Base-by-base conservation (phyloP, 2,797 vertebrate species). In the Argya squamiceps region DNA sequence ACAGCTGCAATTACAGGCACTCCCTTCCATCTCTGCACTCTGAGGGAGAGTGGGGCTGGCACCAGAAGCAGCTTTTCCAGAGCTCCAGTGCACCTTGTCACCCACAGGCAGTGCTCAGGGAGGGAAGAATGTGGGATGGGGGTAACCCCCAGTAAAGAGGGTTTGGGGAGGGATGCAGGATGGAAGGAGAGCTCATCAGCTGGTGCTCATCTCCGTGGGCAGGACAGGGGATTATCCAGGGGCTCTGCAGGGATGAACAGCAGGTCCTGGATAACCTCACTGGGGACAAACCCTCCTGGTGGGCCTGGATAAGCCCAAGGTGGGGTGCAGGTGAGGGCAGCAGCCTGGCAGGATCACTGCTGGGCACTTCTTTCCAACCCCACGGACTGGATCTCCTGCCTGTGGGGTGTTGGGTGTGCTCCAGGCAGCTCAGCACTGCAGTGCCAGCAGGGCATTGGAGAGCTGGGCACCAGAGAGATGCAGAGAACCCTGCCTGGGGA, bases 1-100 rank as follows among this genome's bases (percentile, higher is more conserved):
- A 95, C 93, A 97, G 85, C 77, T 34, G 83, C 94, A 94, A 94
- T 95, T 91, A 89, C 52, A 89, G 91, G 88, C 89, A 44, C 50
- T 76, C 71, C 82, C 84, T 97, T 93, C 53, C 36, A 49, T 84
- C 8, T 12, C 53, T 88, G 60, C 58, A 8, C 0, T 2, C 87
- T 24, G 21, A 26, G 43, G 46, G n/a, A 58, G 59, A 93, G 88
- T 22, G 0, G 92, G 96, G 70, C 49, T 18, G 4, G 84, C 71
- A 12, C 53, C 83, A n/a, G 50, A 1, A 89, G 19, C 16, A 17
- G 53, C 22, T 89, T 86, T 71, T 27, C 46, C 13, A 7, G 62
- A 76, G 84, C 74, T 18, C 49, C 5, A 0, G 19, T 1, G 22
- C n/a, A 36, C 17, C 12, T 46, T 10, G 26, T 56, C 41, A 53